Evolutionary conservation across 2,797 vertebrate genomes (phyloP).

Genomic region (Propithecus deckenii): DNA sequence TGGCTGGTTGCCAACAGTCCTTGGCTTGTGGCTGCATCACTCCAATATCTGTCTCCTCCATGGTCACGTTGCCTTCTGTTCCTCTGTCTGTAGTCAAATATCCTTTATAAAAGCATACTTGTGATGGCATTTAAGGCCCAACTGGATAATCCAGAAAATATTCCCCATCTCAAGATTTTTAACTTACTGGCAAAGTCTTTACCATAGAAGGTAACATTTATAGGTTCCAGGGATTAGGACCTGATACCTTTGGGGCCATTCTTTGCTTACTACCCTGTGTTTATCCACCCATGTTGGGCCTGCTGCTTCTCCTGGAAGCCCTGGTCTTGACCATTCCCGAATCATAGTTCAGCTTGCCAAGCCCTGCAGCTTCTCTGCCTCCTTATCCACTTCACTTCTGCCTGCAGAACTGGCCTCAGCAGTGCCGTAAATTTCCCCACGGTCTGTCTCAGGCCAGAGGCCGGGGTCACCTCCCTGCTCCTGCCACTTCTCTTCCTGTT

Average conservation of each 20-base stretch:
- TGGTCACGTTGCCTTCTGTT: not conserved
- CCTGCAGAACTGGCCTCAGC: not conserved
- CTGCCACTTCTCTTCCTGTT: not conserved
- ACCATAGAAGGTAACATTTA: not conserved
- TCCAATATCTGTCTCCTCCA: not conserved
- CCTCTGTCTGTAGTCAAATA: not conserved
- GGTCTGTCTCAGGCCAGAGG: not conserved
- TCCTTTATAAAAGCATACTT: not conserved
- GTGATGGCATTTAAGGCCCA: not conserved
- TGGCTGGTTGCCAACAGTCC: not conserved
- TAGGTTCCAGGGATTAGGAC: not conserved
- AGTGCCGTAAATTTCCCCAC: not conserved
- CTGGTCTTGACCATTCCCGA: not conserved
- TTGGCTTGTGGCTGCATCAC: not conserved
- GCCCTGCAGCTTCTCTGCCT: not conserved
- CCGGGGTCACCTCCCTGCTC: not conserved
- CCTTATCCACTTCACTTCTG: not conserved
- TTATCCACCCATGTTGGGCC: not conserved
- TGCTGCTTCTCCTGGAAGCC: not conserved
- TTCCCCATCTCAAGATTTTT: not conserved
- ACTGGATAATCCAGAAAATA: not conserved
- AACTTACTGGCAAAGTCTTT: not conserved
- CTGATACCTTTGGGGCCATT: not conserved
- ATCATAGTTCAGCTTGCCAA: not conserved
- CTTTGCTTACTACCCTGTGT: fast-evolving